Percentiles rank a stretch among this genome's conserved stretches.
phyloP scores from a whole-genome alignment of 2,888 invertebrate genomes.

The Steromphala cineraria region DNA sequence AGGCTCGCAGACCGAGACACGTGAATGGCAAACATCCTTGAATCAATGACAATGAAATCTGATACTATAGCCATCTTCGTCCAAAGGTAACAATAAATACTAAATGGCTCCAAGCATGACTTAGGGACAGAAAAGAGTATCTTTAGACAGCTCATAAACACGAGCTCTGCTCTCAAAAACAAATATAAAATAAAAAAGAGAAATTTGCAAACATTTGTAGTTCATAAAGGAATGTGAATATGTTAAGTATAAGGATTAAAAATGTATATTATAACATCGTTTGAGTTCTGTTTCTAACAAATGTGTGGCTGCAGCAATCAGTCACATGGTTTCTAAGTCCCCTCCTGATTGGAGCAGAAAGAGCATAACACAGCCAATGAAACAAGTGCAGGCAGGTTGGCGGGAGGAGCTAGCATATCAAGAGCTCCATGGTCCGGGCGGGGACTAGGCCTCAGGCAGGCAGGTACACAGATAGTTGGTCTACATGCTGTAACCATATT shows the following conservation, averaged over 20 bases:
- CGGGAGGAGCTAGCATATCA: background rate
- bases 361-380: background rate
- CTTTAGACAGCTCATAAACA: background rate
- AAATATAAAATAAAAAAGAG: background rate
- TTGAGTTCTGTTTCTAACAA: background rate
- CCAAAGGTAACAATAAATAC: constrained; percentile 15
- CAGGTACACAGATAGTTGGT: background rate
- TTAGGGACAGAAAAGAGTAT: constrained; percentile 2
- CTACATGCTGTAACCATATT: constrained; percentile 62
- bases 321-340: background rate
- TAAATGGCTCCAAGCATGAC: background rate
- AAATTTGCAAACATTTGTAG: constrained; percentile 12
- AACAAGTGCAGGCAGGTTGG: constrained; percentile 6
- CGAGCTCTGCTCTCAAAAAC: background rate
- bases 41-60: background rate
- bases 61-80: background rate
- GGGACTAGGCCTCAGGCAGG: background rate
- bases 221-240: constrained; percentile 23
- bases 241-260: constrained; percentile 23
- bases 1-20: background rate
- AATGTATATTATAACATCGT: constrained; percentile 1
- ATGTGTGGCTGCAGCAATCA: background rate
- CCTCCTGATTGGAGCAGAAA: background rate
- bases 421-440: background rate
- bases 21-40: background rate